Conservation (phyloP, 1,140 invertebrate species). For the Drosophila orena region DNA sequence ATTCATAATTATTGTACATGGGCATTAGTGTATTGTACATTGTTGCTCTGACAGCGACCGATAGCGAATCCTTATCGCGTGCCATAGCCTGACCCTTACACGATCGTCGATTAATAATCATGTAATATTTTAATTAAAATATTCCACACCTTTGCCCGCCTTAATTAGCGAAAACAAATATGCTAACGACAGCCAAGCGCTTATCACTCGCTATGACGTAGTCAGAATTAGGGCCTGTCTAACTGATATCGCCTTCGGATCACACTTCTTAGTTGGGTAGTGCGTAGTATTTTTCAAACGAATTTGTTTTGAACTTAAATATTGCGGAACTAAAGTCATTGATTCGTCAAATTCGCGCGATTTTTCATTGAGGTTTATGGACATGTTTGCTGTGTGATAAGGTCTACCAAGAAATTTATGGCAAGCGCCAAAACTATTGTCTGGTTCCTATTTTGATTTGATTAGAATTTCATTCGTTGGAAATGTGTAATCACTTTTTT, state of each 20-base stretch:
- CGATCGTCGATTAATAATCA: background rate
- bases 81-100: background rate
- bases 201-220: slow-evolving; percentile 61
- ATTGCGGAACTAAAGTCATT: slow-evolving; percentile 38
- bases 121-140: slow-evolving; percentile 23
- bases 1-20: background rate
- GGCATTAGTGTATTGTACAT: background rate
- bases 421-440: slow-evolving; percentile 8
- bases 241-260: slow-evolving; percentile 24
- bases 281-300: slow-evolving; percentile 41
- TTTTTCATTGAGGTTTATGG: slow-evolving; percentile 19
- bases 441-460: slow-evolving; percentile 31
- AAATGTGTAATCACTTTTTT: slow-evolving; percentile 16
- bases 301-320: slow-evolving; percentile 45
- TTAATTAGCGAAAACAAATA: slow-evolving; percentile 23
- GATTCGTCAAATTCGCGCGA: background rate
- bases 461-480: background rate
- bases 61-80: slow-evolving; percentile 12
- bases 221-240: slow-evolving; percentile 29
- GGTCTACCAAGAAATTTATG: slow-evolving; percentile 21
- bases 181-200: slow-evolving; percentile 8
- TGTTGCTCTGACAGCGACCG: background rate
- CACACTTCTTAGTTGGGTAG: slow-evolving; percentile 16
- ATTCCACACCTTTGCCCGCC: slow-evolving; percentile 26
- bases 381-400: slow-evolving; percentile 16